Evolutionary conservation across 2,113 vertebrate species (phyloP), one percentile per base, ranked within the genome.

Genomic region (Sinosuthora webbiana): DNA sequence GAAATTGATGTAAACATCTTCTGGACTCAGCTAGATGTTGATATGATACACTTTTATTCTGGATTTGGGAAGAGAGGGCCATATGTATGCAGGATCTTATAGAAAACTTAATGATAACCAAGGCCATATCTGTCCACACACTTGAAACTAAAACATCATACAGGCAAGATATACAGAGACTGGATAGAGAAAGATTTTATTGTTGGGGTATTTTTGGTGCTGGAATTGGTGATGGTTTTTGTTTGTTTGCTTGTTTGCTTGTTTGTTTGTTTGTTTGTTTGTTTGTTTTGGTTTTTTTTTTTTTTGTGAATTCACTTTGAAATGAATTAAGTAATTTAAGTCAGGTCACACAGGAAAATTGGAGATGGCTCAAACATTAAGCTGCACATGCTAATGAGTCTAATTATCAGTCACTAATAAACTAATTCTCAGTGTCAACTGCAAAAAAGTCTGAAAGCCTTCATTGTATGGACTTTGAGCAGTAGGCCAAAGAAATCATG

Each of bases 61-160:
- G 67, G 19, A 67, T 37, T 62, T 56, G 16, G 13, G 30, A 10
- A 7, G 9, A 24, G 2, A 1, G 2, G 4, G 1, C 5, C 35
- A 7, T 42, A 15, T 64, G 5, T 67, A 47, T 64, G 22, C 19
- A 41, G 8, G 25, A 20, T 23, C 28, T 42, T 42, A 30, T 11
- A 53, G 21, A 67, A 87, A 81, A 68, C 7, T 33, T 70, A 44
- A 10, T 50, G 8, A 62, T 41, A 60, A 49, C 18, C 7, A 27
- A 35, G 35, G 33, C 33, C 6, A 2, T 42, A 30, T 47, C 9
- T 17, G 11, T 55, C 24, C 11, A 42, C 9, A 19, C 7, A 49
- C 14, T 30, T 73, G 30, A 56, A 83, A 45, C 9, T n/a, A 7
- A 33, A 78, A 11, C 9, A 27, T 37, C 0, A 1, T 37, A 39